Evolutionary conservation across 2,888 invertebrate genomes (phyloP), one percentile per base, ranked within the genome.

Genomic region (Rhorus exstirpatorius): DNA sequence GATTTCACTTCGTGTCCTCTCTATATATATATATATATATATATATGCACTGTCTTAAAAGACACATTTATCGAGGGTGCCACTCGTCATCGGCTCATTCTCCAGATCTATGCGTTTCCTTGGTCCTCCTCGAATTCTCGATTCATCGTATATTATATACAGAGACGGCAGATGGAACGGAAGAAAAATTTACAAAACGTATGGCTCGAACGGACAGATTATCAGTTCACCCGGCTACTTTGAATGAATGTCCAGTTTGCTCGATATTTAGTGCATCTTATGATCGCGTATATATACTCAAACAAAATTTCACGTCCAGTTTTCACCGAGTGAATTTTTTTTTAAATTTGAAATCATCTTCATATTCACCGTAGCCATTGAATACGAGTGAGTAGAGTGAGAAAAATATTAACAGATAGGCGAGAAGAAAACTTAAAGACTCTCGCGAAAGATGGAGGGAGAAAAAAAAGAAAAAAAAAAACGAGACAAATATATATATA

Each of bases 121-220:
- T 3, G 8, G n/a, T 53, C 51, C 6, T 31, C 24, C 12, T 53
- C n/a, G 17, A 10, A 58, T 12, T 19, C 0, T 70, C 14, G 6
- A 31, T 31, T n/a, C n/a, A 31, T n/a, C 14, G 31, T n/a, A n/a
- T n/a, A n/a, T n/a, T n/a, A n/a, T n/a, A n/a, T n/a, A 21, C 55
- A 10, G 35, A 14, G 31, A 44, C 21, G 6, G 35, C 14, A 55
- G 67, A 67, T 44, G 26, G 44, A 10, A 19, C 24, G 1, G 19
- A 17, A 19, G 31, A 79, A 78, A 79, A 72, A 80, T 80, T 61
- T 58, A 72, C 61, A 79, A 84, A 82, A 79, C 81, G 79, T 74
- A 67, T 70, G 79, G 79, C 70, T 24, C 31, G 14, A 21, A 4
- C 3, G 1, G 61, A 31, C n/a, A 46, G 26, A 79, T 79, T 58